Conservation (phyloP, 2,888 invertebrate species). For the Dioctria rufipes region DNA sequence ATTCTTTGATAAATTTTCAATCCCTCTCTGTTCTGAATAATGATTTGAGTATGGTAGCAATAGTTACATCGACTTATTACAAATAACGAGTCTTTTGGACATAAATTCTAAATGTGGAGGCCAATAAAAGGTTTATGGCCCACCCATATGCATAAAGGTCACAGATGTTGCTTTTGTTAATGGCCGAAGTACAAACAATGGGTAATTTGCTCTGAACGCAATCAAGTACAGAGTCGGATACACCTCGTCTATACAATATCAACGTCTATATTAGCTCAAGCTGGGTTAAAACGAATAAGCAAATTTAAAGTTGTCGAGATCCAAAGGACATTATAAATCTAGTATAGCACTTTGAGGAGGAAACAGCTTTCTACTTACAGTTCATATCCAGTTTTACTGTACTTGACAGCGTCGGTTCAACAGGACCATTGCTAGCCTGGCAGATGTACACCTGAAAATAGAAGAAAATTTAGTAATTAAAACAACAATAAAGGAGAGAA, state of each 20-base stretch:
- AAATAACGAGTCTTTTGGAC: not conserved
- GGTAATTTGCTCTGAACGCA: too few relatives aligned
- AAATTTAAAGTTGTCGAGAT: not conserved
- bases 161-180: too few relatives aligned
- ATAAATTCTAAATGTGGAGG: constrained; percentile 1
- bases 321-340: not conserved
- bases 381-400: constrained; percentile 71
- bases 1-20: too few relatives aligned
- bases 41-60: not conserved
- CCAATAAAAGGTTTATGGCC: constrained; percentile 13
- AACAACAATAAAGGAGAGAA: constrained; percentile 8
- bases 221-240: too few relatives aligned
- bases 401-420: constrained; percentile 69
- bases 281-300: not conserved
- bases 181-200: too few relatives aligned
- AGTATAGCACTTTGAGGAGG: not conserved
- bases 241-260: too few relatives aligned
- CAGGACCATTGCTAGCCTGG: constrained; percentile 71
- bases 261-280: too few relatives aligned
- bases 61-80: not conserved
- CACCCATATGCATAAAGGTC: not conserved
- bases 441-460: constrained; percentile 69
- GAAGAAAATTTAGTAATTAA: constrained; percentile 50
- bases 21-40: not conserved
- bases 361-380: constrained; percentile 65